Conservation (phyloP, 2,113 vertebrate species). For the Paraplagusia blochii region DNA sequence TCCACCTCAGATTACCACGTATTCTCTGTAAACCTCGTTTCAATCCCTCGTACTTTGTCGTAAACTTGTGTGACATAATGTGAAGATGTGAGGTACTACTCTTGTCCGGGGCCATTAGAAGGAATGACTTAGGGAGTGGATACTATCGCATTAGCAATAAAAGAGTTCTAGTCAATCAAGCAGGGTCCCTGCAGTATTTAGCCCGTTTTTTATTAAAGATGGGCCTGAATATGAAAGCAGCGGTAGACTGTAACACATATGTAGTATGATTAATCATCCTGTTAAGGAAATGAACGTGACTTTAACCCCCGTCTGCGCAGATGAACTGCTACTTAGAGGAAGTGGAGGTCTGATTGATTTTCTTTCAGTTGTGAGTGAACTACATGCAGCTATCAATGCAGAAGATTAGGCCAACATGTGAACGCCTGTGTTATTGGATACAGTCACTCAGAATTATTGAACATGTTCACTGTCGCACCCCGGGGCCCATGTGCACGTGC, state of each 20-base stretch:
- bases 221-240: constrained; percentile 37
- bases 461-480: constrained; percentile 4
- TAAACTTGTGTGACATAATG: constrained; percentile 16
- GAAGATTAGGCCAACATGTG: constrained; percentile 64
- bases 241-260: constrained; percentile 21
- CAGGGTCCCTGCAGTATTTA: constrained; percentile 34
- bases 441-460: constrained; percentile 57
- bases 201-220: constrained; percentile 41
- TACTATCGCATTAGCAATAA: constrained; percentile 45
- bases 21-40: constrained; percentile 29
- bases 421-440: constrained; percentile 52
- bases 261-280: constrained; percentile 67
- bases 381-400: constrained; percentile 59
- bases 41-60: constrained; percentile 17
- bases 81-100: constrained; percentile 22
- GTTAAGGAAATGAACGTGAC: constrained; percentile 64
- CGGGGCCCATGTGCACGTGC: constrained; percentile 8
- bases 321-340: constrained; percentile 69
- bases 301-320: constrained; percentile 72
- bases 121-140: constrained; percentile 21
- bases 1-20: constrained; percentile 24
- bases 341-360: constrained; percentile 77
- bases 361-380: constrained; percentile 67
- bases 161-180: constrained; percentile 53
- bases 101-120: constrained; percentile 23